Evolutionary conservation across 2,797 vertebrate species (phyloP).

Genomic region (Chrosomus eos): DNA sequence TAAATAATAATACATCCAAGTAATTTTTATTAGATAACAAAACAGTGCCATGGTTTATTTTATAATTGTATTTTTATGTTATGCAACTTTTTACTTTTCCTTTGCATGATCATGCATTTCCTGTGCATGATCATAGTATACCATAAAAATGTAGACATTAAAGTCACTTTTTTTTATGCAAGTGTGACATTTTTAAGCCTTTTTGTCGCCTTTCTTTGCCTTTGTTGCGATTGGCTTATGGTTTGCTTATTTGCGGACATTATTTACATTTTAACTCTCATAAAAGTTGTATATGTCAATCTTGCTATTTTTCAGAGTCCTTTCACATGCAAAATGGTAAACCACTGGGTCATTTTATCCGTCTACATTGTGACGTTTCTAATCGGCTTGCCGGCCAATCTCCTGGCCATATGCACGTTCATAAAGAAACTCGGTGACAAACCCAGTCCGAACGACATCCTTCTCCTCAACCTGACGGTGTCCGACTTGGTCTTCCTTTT

Average conservation of each 20-base stretch:
- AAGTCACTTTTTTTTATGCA: neutral
- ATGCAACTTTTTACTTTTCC: neutral
- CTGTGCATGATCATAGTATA: neutral
- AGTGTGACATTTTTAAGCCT: too few species aligned
- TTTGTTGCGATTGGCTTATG: too few species aligned
- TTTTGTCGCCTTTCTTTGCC: too few species aligned
- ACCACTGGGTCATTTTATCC: slow-evolving; percentile 63
- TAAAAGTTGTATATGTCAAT: neutral
- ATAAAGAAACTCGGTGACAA: slow-evolving; percentile 70
- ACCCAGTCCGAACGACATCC: slow-evolving; percentile 72
- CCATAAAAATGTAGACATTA: neutral
- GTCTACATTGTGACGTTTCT: slow-evolving; percentile 78
- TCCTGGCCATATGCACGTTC: slow-evolving; percentile 78
- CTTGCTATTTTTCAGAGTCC: slow-evolving; percentile 27
- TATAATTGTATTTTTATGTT: neutral
- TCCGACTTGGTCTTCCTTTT: slow-evolving; percentile 83
- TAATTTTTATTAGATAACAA: neutral
- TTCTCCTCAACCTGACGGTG: slow-evolving; percentile 80
- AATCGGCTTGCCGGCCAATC: slow-evolving; percentile 80
- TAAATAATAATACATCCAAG: neutral
- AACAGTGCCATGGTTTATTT: neutral
- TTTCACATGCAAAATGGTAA: slow-evolving; percentile 5
- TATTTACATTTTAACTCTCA: neutral
- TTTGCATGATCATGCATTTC: neutral
- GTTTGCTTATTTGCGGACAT: too few species aligned